Conservation (phyloP, 1,140 invertebrate species). For the Drosophila sp. region DNA sequence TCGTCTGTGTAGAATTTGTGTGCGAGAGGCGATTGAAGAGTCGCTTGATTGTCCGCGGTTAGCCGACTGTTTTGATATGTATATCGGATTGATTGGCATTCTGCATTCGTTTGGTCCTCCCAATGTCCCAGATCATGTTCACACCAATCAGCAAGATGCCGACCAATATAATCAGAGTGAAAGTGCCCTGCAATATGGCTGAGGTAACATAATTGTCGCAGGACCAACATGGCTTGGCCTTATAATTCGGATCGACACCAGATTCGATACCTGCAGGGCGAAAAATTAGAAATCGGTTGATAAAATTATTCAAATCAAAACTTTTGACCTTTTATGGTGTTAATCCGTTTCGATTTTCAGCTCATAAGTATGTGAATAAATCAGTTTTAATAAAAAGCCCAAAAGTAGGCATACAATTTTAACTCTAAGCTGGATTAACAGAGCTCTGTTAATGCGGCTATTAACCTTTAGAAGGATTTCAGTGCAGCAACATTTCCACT, state of each 20-base stretch:
- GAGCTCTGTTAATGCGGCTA: too few relatives aligned
- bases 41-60: neutral
- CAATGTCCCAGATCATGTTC: slow-evolving; percentile 40
- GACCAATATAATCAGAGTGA: slow-evolving; percentile 17
- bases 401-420: too few relatives aligned
- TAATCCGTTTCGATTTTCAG: neutral
- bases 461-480: too few relatives aligned
- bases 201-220: slow-evolving; percentile 31
- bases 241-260: slow-evolving; percentile 23
- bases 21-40: slow-evolving; percentile 42
- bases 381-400: too few relatives aligned
- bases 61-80: slow-evolving; percentile 39
- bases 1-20: slow-evolving; percentile 38
- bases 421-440: too few relatives aligned
- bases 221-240: slow-evolving; percentile 48
- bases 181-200: slow-evolving; percentile 15
- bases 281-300: neutral
- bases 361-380: slow-evolving; percentile 2
- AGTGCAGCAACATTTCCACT: neutral
- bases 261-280: neutral
- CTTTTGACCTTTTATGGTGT: too few relatives aligned
- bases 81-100: slow-evolving; percentile 36
- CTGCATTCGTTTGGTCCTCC: slow-evolving; percentile 13
- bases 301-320: too few relatives aligned
- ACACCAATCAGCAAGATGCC: slow-evolving; percentile 32